phyloP scores from a whole-genome alignment of 2,113 vertebrate species.

The Halcyon senegalensis region DNA sequence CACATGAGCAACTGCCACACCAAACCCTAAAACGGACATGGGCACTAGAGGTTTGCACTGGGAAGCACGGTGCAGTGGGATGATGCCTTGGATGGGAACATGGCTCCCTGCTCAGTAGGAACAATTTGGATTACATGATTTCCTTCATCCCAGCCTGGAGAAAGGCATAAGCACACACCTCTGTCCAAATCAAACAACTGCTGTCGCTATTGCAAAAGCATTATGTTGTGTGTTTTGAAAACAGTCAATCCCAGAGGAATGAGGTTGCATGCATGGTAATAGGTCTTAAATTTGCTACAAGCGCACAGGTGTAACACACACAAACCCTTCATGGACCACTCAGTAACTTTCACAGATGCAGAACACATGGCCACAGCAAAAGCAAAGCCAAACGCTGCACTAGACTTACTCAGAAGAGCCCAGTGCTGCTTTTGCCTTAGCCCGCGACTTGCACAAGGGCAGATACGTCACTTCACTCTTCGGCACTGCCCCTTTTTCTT shows the following conservation, averaged over 20 bases:
- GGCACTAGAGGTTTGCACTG: too few relatives aligned
- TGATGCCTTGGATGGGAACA: not conserved
- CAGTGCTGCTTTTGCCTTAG: not conserved
- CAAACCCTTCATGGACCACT: not conserved
- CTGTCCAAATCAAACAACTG: not conserved
- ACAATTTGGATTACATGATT: not conserved
- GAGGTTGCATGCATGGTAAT: rapidly evolving
- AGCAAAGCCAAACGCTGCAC: rapidly evolving
- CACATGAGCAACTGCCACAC: not conserved
- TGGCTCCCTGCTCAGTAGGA: not conserved
- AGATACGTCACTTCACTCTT: not conserved
- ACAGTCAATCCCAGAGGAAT: not conserved
- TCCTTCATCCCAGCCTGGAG: not conserved
- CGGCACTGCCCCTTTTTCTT: rapidly evolving
- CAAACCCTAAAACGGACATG: not conserved
- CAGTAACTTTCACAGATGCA: not conserved
- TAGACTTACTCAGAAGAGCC: not conserved
- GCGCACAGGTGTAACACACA: not conserved
- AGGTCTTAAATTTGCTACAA: not conserved
- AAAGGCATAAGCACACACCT: rapidly evolving
- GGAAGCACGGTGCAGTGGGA: rapidly evolving
- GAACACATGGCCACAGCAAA: not conserved
- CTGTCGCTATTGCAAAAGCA: not conserved
- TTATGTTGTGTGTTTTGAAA: not conserved
- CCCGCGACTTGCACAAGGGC: rapidly evolving